A percentile compares a stretch with the other conserved stretches of the same genome.
These are phyloP conservation scores for Catocala fraxini DNA, from an alignment of 2,888 invertebrate species.

Conservation along the genomic window DNA sequence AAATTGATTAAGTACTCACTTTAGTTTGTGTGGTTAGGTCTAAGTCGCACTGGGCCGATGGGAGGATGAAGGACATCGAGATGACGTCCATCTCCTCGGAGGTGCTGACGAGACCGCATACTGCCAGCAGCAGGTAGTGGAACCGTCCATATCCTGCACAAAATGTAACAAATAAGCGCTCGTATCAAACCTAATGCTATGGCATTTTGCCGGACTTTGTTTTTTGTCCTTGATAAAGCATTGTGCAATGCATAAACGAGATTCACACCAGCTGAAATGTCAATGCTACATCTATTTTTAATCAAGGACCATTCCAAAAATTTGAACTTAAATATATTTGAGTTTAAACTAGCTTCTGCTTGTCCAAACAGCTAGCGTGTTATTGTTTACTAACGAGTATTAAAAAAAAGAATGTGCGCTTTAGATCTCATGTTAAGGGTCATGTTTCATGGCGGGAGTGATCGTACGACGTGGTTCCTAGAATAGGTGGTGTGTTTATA, in stretches of 20 bases:
- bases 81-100: constrained; percentile 99
- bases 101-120: constrained; percentile 97
- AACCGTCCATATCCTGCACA: constrained; percentile 93
- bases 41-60: constrained; percentile 97
- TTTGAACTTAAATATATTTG: too few species aligned
- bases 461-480: constrained; percentile 45
- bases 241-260: too few species aligned
- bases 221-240: too few species aligned
- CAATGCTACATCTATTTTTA: too few species aligned
- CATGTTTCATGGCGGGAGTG: constrained; percentile 40
- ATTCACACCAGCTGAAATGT: too few species aligned
- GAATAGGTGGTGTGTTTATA: constrained; percentile 53
- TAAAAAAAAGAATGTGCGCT: constrained; percentile 21
- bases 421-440: constrained; percentile 28
- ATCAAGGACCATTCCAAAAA: too few species aligned
- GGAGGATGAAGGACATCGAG: constrained; percentile 97
- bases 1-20: constrained; percentile 75
- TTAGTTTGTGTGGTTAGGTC: constrained; percentile 94
- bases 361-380: not conserved
- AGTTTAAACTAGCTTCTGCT: too few species aligned
- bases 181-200: too few species aligned
- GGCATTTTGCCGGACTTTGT: too few species aligned
- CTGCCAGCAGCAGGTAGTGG: constrained; percentile 95
- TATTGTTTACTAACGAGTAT: constrained; percentile 11
- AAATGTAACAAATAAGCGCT: constrained; percentile 1